These are phyloP conservation scores for Rhinolophus ferrumequinum DNA, from an alignment of 2,113 vertebrate genomes.

Conservation along the genomic window DNA sequence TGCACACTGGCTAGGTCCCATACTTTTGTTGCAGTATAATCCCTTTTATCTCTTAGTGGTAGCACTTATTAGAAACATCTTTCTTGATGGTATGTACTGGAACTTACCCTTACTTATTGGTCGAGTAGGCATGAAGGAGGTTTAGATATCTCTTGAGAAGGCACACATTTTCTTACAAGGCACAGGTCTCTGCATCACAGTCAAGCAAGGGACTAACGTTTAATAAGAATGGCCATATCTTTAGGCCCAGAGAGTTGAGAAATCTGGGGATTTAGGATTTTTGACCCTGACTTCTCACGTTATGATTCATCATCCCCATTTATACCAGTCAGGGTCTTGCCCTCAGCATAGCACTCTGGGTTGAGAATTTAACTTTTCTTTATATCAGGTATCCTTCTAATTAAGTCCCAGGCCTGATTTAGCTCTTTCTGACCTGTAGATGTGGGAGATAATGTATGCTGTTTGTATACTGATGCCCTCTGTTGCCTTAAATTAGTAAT, in stretches of 20 bases:
- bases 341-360: not conserved
- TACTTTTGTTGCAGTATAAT: not conserved
- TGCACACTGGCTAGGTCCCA: fast-evolving
- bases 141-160: not conserved
- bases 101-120: not conserved
- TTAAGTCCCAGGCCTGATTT: not conserved
- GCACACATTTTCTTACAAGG: not conserved
- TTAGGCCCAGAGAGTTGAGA: not conserved
- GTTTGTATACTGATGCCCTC: not conserved
- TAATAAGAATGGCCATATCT: not conserved
- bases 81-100: not conserved
- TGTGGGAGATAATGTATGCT: not conserved
- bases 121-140: not conserved
- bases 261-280: not conserved
- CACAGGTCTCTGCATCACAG: not conserved
- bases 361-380: not conserved
- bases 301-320: not conserved
- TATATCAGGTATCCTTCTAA: not conserved
- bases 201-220: not conserved
- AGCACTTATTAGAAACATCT: not conserved
- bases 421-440: not conserved
- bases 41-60: not conserved
- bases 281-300: not conserved
- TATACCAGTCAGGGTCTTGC: not conserved
- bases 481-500: not conserved